phyloP scores from a whole-genome alignment of 1,140 invertebrate species.

The Coenobita brevimanus region DNA sequence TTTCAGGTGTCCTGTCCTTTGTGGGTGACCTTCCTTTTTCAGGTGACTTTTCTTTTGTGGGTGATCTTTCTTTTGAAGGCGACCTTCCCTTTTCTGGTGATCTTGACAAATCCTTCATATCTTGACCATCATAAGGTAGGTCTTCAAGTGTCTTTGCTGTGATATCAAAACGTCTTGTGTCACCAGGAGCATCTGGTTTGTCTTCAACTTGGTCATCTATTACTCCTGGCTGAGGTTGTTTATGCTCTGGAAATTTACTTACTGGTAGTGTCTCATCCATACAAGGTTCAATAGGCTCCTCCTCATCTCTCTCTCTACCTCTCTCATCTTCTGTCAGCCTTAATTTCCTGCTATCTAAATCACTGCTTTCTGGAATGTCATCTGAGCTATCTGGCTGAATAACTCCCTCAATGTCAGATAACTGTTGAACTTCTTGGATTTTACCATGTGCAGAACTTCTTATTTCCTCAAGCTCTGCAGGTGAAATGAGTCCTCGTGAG shows the following conservation, averaged over 20 bases:
- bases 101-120: not conserved
- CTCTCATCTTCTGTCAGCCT: no score
- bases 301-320: no score
- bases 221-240: no score
- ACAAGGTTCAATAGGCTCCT: no score
- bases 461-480: slow-evolving; percentile 72
- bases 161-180: not conserved
- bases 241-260: no score
- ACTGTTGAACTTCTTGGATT: slow-evolving; percentile 39
- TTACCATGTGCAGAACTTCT: slow-evolving; percentile 62
- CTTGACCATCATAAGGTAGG: not conserved
- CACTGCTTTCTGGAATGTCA: no score
- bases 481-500: slow-evolving; percentile 75
- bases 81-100: slow-evolving; percentile 28
- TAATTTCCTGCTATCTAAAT: no score
- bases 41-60: no score
- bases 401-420: not conserved
- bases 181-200: not conserved
- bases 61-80: slow-evolving; percentile 39
- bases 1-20: not conserved
- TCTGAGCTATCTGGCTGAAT: not conserved
- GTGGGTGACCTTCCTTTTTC: not conserved
- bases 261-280: no score
- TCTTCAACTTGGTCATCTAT: not conserved
- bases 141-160: not conserved